These are phyloP conservation scores for Capreolus pygargus DNA, from an alignment of 2,113 vertebrate genomes.

Conservation along the genomic window DNA sequence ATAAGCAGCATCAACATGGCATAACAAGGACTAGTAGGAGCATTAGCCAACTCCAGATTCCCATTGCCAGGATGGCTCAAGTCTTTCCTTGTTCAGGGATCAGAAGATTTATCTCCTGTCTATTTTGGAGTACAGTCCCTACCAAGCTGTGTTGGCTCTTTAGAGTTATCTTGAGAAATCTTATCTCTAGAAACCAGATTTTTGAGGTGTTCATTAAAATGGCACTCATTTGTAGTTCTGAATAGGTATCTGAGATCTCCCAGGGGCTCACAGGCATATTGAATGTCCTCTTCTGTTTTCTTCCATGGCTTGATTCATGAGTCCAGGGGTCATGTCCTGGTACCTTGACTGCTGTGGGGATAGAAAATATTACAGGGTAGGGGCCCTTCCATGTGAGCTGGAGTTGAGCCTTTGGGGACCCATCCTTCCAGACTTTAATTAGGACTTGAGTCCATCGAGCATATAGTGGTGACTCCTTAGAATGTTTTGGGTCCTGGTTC, in stretches of 20 bases:
- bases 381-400: background rate
- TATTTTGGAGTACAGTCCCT: background rate
- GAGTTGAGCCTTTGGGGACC: background rate
- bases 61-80: background rate
- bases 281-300: background rate
- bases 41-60: background rate
- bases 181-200: background rate
- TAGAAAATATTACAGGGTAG: background rate
- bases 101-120: background rate
- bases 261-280: background rate
- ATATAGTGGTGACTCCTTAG: background rate
- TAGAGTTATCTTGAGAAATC: background rate
- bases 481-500: background rate
- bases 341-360: background rate
- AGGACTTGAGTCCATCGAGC: background rate
- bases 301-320: background rate
- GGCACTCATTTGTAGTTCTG: background rate
- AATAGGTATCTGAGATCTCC: background rate
- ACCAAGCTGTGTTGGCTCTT: background rate
- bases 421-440: background rate
- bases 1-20: background rate
- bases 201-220: background rate
- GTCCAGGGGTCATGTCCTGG: background rate
- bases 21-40: background rate
- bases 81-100: background rate